These are phyloP conservation scores for Ammodytes marinus DNA, from an alignment of 2,113 vertebrate genomes.

Conservation along the genomic window DNA sequence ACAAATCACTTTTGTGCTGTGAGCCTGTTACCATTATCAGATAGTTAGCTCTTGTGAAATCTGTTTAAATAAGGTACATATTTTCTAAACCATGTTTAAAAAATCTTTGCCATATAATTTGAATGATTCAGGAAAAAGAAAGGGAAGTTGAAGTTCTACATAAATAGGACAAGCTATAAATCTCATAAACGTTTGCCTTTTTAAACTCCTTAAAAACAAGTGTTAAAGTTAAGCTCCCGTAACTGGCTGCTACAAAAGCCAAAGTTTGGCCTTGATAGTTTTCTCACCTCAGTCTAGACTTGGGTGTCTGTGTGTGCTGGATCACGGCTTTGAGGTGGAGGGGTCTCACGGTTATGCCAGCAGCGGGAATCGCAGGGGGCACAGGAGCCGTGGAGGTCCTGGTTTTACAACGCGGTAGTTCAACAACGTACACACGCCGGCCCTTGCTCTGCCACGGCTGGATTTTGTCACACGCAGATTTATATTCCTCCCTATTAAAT, in stretches of 20 bases:
- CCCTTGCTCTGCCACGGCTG: constrained; percentile 56
- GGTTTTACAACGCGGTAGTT: constrained; percentile 69
- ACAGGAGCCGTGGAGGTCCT: constrained; percentile 73
- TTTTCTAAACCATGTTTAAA: background rate
- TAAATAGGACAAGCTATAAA: constrained; percentile 13
- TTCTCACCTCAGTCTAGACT: constrained; percentile 13
- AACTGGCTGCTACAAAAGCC: constrained; percentile 1
- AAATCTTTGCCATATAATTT: constrained; percentile 2
- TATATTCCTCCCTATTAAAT: constrained; percentile 81
- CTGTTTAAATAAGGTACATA: background rate
- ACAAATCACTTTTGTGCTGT: background rate
- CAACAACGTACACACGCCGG: constrained; percentile 39
- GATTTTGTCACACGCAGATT: constrained; percentile 81
- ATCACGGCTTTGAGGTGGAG: constrained; percentile 38
- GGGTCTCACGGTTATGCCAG: constrained; percentile 57
- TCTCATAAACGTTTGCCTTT: constrained; percentile 13
- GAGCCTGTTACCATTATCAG: background rate
- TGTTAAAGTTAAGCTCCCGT: constrained; percentile 26
- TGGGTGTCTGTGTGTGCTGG: constrained; percentile 19
- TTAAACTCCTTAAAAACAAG: constrained; percentile 22
- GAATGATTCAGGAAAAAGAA: constrained; percentile 11
- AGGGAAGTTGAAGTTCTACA: constrained; percentile 2
- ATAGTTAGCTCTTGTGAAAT: background rate
- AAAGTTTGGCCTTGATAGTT: constrained; percentile 1
- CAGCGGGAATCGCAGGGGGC: constrained; percentile 52